Base-by-base conservation (phyloP, 2,888 invertebrate species). In the Agrenia bidenticulata region DNA sequence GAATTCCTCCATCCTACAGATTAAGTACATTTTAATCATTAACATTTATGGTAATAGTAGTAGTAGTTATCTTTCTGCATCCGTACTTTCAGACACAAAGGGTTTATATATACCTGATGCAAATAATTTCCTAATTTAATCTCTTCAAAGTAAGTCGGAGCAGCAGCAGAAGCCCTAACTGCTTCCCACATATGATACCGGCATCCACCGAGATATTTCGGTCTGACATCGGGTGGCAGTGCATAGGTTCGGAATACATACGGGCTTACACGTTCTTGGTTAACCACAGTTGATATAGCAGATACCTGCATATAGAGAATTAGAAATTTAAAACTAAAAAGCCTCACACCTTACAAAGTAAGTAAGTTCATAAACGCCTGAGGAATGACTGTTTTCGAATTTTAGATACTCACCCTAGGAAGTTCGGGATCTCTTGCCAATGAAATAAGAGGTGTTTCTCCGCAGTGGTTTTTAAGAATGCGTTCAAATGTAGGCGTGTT, bases 131-230 rank as follows among this genome's bases (percentile, higher is more conserved):
- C 86, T 21, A 88, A 81, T 72, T 84, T 83, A 78, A 87, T 89
- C 80, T 92, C 94, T 78, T 89, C 87, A 82, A 93, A 95, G 82
- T 93, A 94, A 0, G 91, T 90, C 1, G 94, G 95, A 4, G 94
- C 94, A 51, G 94, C 94, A 50, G 93, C 90, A 0, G 92, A 92
- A 0, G 94, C 94, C 73, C 93, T 82, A 26, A 92, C 88, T 15
- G 90, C 89, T 81, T 92, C 88, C 92, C 92, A 94, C 64, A 92
- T 81, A 73, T 82, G 82, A 72, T 89, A 86, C 67, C 85, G 83
- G 73, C 85, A 83, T 57, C 87, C 86, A 54, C 93, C 93, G 63
- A 85, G 84, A 80, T 90, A 86, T 77, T 86, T 85, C 72, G 88
- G 85, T 72, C 87, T 86, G 23, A 86, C 84, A 62, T 86, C 83